A percentile compares a stretch with the other conserved stretches of the same genome.
phyloP scores from a whole-genome alignment of 2,797 vertebrate genomes.

The Linurgus olivaceus region DNA sequence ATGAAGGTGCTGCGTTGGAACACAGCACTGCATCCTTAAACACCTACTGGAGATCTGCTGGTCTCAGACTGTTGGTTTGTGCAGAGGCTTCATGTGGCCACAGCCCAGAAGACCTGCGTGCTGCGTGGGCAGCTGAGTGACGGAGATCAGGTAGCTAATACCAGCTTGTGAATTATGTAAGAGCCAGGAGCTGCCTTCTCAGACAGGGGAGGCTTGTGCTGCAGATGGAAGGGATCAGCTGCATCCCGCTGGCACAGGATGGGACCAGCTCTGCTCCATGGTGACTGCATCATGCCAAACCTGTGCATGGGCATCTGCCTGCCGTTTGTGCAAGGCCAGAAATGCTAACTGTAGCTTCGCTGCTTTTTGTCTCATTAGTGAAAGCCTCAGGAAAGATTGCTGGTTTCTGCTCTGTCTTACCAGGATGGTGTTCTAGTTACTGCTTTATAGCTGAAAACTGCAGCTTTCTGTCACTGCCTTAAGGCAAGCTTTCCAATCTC shows the following conservation, averaged over 20 bases:
- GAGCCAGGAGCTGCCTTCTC: neutral
- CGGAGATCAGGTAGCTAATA: neutral
- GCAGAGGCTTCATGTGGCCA: neutral
- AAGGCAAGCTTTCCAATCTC: constrained; percentile 47
- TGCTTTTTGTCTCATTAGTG: neutral
- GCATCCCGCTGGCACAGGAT: neutral
- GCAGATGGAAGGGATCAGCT: neutral
- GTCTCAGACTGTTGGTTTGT: neutral
- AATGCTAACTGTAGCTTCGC: neutral
- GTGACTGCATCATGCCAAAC: neutral
- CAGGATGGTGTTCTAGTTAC: neutral
- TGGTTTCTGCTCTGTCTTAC: neutral
- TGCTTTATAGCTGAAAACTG: neutral
- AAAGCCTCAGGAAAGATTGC: neutral
- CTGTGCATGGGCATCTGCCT: neutral
- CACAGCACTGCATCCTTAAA: neutral
- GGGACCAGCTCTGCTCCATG: neutral
- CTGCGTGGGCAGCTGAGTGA: neutral
- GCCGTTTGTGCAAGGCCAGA: neutral
- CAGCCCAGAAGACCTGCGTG: neutral
- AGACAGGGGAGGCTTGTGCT: neutral
- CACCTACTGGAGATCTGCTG: rapidly evolving
- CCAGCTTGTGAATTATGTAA: constrained; percentile 14
- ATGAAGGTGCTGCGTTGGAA: neutral
- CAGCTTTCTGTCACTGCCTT: neutral